Base-by-base conservation (phyloP, 2,888 invertebrate genomes). In the Diaphora mendica region DNA sequence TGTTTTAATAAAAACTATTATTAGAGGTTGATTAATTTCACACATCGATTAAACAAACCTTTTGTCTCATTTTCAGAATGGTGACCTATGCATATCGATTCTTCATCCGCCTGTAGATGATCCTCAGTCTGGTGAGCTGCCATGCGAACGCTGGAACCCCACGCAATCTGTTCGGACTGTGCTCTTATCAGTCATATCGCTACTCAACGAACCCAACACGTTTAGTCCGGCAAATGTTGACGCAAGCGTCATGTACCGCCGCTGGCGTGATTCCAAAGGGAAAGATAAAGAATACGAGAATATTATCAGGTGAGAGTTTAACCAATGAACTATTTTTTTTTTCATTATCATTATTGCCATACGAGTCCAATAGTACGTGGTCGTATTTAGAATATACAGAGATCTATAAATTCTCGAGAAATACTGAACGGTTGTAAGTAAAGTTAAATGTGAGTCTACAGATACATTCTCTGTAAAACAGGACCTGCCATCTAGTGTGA, bases 71-170 rank as follows among this genome's bases (percentile, higher is more conserved):
- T 94, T 95, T 48, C 96, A 99, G 98, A 99, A 99, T 94, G 99
- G 99, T 68, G 99, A 99, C 94, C 96, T 99, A 76, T 99, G 99
- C 96, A 99, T 99, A 96, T 99, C 99, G 85, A 99, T 99, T 92
- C 96, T 99, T 79, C 99, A 99, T 95, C 99, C 99, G 76, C 99
- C 99, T 30, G 98, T 99, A 74, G 99, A 99, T 94, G 99, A 99
- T 96, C 99, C 99, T 59, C 99, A 99, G 91, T 99, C 99, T 87
- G 99, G 99, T 42, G 99, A 99, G 94, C 95, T 99, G 88, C 99
- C 99, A 0, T 99, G 99, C 95, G 99, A 99, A 95, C 97, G 99
- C 93, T 99, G 99, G 99, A 99, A 99, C 96, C 99, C 99, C 72
- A 99, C 99, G 83, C 99, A 99, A 96, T 99, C 99, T 90, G 99